Conservation (phyloP, 2,797 vertebrate species). For the Arnoldichthys spilopterus region DNA sequence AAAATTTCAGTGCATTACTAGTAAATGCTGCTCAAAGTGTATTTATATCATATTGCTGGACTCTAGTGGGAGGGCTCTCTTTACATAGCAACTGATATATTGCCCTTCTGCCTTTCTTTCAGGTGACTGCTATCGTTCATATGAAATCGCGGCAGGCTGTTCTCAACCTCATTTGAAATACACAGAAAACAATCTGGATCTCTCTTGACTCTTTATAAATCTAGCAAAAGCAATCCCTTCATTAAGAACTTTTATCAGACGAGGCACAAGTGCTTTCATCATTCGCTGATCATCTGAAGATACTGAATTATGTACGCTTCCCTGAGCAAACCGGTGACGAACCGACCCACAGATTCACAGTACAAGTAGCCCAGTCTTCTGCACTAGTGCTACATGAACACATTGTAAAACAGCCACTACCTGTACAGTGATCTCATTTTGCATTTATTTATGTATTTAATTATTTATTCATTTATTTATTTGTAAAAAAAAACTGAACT, state of each 20-base stretch:
- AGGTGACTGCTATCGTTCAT: constrained; percentile 55
- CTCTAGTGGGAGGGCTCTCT: neutral
- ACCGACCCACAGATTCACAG: constrained; percentile 28
- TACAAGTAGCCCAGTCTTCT: constrained; percentile 13
- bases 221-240: constrained; percentile 71
- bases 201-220: constrained; percentile 62
- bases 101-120: constrained; percentile 16
- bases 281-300: constrained; percentile 15
- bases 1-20: neutral
- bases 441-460: constrained; percentile 46
- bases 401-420: constrained; percentile 33
- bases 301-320: constrained; percentile 13
- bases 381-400: constrained; percentile 34
- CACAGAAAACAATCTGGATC: constrained; percentile 16
- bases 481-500: constrained; percentile 31
- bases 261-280: constrained; percentile 29
- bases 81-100: neutral
- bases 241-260: constrained; percentile 68
- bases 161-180: constrained; percentile 22
- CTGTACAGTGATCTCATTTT: constrained; percentile 55
- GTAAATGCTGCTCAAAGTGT: neutral
- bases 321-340: constrained; percentile 35
- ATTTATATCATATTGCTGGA: neutral
- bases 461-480: constrained; percentile 47
- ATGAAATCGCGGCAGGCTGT: constrained; percentile 56